Conservation (phyloP, 2,113 vertebrate genomes). For the Nasalis larvatus region DNA sequence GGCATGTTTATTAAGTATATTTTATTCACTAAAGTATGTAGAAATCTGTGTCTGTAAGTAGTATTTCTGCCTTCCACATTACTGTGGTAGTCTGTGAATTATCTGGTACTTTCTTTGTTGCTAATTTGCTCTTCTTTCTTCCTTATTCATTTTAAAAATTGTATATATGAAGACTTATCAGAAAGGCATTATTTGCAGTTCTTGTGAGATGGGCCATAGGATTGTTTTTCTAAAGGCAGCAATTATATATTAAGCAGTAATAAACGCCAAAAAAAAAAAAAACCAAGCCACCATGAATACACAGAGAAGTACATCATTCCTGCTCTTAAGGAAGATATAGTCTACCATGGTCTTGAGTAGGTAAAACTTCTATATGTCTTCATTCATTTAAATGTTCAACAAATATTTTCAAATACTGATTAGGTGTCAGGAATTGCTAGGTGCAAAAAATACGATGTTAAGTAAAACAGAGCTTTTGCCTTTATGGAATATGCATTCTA, state of each 20-base stretch:
- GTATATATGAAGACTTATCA: background rate
- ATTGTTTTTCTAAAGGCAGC: background rate
- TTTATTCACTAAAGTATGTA: background rate
- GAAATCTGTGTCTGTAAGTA: background rate
- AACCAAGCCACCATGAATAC: background rate
- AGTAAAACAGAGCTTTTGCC: background rate
- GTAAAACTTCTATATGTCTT: background rate
- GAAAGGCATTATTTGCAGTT: background rate
- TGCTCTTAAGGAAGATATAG: background rate
- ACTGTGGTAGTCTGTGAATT: background rate
- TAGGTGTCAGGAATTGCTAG: background rate
- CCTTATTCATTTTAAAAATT: background rate
- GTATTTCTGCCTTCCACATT: background rate
- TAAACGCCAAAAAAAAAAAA: background rate
- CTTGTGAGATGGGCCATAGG: background rate
- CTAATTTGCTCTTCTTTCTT: background rate
- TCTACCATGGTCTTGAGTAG: background rate
- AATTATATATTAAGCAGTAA: background rate
- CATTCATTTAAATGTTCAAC: background rate
- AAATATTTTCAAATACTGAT: background rate
- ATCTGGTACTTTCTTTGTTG: background rate
- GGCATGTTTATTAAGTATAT: background rate
- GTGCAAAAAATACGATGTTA: background rate
- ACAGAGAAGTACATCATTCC: background rate
- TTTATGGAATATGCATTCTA: background rate